Conservation (phyloP, 2,113 vertebrate species). For the Xiphophorus maculatus region DNA sequence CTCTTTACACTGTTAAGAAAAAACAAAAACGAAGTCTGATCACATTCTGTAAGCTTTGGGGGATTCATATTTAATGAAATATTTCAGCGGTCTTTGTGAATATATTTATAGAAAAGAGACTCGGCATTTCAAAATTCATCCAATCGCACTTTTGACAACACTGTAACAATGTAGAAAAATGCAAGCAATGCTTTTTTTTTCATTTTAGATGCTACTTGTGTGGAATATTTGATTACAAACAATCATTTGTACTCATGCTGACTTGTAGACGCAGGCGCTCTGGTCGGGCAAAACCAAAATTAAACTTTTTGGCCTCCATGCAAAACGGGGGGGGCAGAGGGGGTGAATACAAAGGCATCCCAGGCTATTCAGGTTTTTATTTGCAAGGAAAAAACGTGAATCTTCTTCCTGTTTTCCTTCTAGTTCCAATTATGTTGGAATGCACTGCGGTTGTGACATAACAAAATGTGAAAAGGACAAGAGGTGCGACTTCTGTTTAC, state of each 20-base stretch:
- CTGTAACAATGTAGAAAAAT: neutral
- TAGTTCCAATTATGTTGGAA: neutral
- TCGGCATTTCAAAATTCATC: neutral
- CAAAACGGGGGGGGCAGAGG: no score
- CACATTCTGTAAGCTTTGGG: neutral
- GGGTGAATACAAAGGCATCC: no score
- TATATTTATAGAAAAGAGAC: neutral
- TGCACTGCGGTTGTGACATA: neutral
- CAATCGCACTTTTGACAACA: neutral
- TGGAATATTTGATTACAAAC: no score
- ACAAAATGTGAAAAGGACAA: neutral
- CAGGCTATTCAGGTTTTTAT: neutral
- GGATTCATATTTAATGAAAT: neutral
- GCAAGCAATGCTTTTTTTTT: no score
- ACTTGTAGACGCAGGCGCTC: no score
- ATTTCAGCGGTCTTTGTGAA: neutral
- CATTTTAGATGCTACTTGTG: no score
- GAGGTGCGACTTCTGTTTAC: neutral
- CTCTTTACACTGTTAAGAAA: slow-evolving; percentile 5
- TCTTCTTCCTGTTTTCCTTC: neutral
- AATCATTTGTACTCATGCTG: no score
- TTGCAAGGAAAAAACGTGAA: neutral
- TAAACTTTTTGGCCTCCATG: no score
- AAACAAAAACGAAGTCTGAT: neutral
- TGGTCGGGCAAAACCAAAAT: no score